These are phyloP conservation scores for Nemoura dubitans DNA, from an alignment of 2,888 invertebrate genomes.

Conservation along the genomic window DNA sequence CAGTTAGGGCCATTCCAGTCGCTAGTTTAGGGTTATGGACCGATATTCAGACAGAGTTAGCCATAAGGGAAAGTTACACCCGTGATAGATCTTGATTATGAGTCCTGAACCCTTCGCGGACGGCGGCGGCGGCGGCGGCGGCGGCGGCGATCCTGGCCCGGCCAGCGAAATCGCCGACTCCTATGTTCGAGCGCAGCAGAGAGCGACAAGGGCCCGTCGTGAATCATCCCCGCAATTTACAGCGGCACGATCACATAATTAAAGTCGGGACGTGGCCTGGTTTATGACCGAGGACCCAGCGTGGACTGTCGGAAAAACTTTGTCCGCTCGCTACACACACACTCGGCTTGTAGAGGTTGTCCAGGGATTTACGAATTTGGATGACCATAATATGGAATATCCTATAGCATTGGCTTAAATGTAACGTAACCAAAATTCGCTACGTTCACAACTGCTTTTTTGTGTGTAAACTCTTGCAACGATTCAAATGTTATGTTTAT, in stretches of 20 bases:
- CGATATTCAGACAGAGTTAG: constrained; percentile 27
- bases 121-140: neutral
- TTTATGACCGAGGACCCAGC: neutral
- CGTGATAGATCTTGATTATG: constrained; percentile 39
- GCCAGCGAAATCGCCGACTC: neutral
- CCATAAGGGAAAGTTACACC: constrained; percentile 27
- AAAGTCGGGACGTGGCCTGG: constrained; percentile 36
- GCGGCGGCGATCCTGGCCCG: neutral
- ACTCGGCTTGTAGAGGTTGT: no score
- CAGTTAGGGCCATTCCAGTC: neutral
- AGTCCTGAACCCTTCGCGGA: constrained; percentile 10
- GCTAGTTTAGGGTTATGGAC: constrained; percentile 16
- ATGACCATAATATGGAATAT: no score
- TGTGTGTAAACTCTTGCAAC: no score
- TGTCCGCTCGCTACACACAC: neutral
- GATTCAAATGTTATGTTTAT: no score
- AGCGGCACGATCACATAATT: constrained; percentile 43
- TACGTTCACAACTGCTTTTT: no score
- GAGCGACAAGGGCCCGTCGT: constrained; percentile 9
- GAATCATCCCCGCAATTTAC: constrained; percentile 46
- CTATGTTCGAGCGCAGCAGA: neutral
- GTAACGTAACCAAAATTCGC: no score
- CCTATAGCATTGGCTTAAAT: no score
- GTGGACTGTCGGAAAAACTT: constrained; percentile 1
- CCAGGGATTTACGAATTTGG: no score